Evolutionary conservation across 2,113 vertebrate species (phyloP), one percentile per base, ranked within the genome.

Genomic region (Callipepla squamata): DNA sequence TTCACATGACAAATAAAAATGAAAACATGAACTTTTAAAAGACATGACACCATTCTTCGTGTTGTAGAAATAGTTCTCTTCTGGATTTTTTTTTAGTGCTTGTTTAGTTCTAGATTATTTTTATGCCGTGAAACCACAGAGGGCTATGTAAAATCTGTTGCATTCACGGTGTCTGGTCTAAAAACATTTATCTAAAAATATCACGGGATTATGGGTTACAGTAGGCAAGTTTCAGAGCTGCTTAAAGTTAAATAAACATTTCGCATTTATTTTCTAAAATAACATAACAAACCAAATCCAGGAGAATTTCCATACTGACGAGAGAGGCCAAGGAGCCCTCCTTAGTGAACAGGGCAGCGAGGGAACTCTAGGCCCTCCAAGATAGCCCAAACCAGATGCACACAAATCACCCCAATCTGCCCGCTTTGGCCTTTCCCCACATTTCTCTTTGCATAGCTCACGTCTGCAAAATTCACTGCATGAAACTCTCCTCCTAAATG

Each of bases 121-220:
- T 96, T 96, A 75, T 15, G 47, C 72, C 72, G 75, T 68, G 72
- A 96, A 95, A 91, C 89, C 93, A 87, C 94, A 95, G 79, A 91
- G 92, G 32, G 59, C 47, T 82, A 77, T 0, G 0, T 47, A 59
- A 65, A 93, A 87, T 77, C 79, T 80, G 65, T 61, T 85, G 79
- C 75, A 83, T 91, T 89, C 75, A 32, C 11, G 74, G 21, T 74
- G 81, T 91, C 81, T 87, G 61, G 81, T 70, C 91, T 94, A 91
- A 89, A 95, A 94, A 20, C 58, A 85, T 74, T 87, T 70, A 28
- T 85, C 91, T 91, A 92, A 95, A 96, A 94, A 95, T 95, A 94
- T 62, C 63, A 80, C 51, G 87, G 67, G 61, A 95, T 94, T 96
- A 94, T 55, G 34, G 87, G 91, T 87, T 95, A 87, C 42, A 87